Conservation (phyloP, 2,113 vertebrate genomes). For the Todiramphus saurophagus region DNA sequence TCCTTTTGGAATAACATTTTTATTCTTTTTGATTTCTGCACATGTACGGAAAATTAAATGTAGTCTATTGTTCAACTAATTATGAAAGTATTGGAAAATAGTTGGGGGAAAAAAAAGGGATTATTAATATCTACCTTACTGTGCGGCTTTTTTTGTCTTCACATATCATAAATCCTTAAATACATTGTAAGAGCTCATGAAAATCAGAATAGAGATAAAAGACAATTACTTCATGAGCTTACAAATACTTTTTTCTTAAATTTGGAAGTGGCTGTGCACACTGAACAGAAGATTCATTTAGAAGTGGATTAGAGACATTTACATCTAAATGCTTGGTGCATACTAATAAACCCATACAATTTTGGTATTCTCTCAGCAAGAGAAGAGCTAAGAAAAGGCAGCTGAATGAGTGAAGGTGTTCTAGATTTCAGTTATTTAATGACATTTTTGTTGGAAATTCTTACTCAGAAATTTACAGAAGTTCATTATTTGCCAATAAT, state of each 20-base stretch:
- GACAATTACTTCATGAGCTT: neutral
- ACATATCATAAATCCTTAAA: neutral
- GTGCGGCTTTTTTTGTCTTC: neutral
- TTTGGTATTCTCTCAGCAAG: neutral
- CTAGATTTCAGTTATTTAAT: slow-evolving; percentile 1
- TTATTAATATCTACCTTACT: neutral
- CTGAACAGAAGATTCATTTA: slow-evolving; percentile 58
- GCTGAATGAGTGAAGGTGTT: neutral
- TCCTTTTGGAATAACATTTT: neutral
- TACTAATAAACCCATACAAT: slow-evolving; percentile 31
- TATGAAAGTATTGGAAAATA: neutral
- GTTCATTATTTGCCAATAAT: neutral
- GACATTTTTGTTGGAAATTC: neutral
- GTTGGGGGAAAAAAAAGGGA: too few relatives aligned
- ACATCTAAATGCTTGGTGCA: slow-evolving; percentile 29
- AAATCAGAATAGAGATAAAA: neutral
- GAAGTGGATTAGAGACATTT: slow-evolving; percentile 42
- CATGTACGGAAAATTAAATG: neutral
- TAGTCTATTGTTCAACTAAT: neutral
- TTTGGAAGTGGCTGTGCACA: slow-evolving; percentile 19
- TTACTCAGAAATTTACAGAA: neutral
- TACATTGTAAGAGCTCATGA: neutral
- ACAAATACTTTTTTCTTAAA: neutral
- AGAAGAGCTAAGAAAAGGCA: neutral
- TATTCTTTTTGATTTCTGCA: neutral